Conservation (phyloP, 2,113 vertebrate genomes). For the Ammodytes dubius region DNA sequence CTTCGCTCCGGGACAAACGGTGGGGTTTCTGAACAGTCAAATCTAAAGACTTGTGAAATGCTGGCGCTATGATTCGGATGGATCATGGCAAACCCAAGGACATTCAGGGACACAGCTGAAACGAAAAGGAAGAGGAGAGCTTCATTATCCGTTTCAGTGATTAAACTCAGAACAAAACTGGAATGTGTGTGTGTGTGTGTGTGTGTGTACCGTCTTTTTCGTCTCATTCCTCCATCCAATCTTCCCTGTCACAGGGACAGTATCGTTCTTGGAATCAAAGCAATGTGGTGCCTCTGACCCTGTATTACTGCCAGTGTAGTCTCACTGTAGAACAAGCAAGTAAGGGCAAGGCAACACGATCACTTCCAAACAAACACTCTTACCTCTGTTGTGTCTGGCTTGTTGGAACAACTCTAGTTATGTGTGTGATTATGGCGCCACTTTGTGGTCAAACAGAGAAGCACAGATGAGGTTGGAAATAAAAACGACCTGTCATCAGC, state of each 20-base stretch:
- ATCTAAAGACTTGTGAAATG: slow-evolving; percentile 63
- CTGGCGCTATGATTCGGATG: slow-evolving; percentile 59
- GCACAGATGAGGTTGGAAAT: background rate
- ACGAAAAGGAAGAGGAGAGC: slow-evolving; percentile 72
- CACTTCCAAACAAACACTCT: background rate
- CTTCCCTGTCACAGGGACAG: background rate
- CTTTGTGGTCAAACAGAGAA: slow-evolving; percentile 53
- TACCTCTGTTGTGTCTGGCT: background rate
- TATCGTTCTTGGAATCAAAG: background rate
- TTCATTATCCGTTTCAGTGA: slow-evolving; percentile 83
- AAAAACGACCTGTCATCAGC: background rate
- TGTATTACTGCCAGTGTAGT: background rate
- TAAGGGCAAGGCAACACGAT: background rate
- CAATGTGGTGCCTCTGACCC: background rate
- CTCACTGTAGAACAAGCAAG: background rate
- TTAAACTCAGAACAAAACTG: slow-evolving; percentile 83
- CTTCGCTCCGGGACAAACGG: slow-evolving; percentile 45
- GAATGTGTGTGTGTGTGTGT: slow-evolving; percentile 61
- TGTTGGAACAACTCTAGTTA: background rate
- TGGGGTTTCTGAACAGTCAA: slow-evolving; percentile 37
- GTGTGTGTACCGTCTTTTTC: slow-evolving; percentile 45
- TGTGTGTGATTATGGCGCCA: slow-evolving; percentile 44
- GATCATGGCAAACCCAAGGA: slow-evolving; percentile 71
- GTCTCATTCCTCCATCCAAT: slow-evolving; percentile 24
- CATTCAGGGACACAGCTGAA: slow-evolving; percentile 83